phyloP scores from a whole-genome alignment of 2,113 vertebrate genomes.

The Gasterosteus nipponicus region DNA sequence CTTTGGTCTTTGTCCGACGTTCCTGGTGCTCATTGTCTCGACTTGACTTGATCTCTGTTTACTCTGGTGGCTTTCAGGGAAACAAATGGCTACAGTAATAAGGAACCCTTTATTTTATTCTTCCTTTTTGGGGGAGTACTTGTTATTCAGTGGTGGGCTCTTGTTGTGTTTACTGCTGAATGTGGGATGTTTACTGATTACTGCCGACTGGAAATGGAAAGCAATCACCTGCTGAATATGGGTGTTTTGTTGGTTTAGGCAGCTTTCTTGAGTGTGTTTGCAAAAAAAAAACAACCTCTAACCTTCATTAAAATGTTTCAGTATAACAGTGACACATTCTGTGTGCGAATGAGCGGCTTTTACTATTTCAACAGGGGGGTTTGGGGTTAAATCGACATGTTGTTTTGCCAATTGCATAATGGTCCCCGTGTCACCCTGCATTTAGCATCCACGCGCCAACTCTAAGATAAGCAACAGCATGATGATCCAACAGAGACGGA shows the following conservation, averaged over 20 bases:
- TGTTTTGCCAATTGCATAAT: background rate
- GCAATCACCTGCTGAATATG: conserved; percentile 33
- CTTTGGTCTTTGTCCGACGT: conserved; percentile 35
- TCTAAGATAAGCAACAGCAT: background rate
- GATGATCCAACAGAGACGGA: background rate
- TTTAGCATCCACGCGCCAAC: background rate
- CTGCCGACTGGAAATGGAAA: conserved; percentile 50
- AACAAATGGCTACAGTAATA: conserved; percentile 36
- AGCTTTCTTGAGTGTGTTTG: conserved; percentile 16
- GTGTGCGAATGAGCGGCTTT: background rate
- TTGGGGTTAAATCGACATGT: conserved; percentile 10
- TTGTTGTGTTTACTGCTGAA: conserved; percentile 43
- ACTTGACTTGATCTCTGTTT: conserved; percentile 34
- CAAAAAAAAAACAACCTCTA: background rate
- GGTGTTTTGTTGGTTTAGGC: conserved; percentile 20
- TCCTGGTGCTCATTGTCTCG: conserved; percentile 29
- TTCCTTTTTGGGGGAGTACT: conserved; percentile 15
- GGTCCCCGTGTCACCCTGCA: background rate
- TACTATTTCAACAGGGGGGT: background rate
- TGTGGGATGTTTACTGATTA: conserved; percentile 59
- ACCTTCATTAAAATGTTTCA: conserved; percentile 35
- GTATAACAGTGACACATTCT: background rate
- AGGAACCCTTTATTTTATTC: conserved; percentile 31
- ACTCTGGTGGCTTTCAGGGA: conserved; percentile 34
- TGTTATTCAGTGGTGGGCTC: conserved; percentile 47